Evolutionary conservation across 2,113 vertebrate genomes (phyloP).

Genomic region (Hypanus sabinus): DNA sequence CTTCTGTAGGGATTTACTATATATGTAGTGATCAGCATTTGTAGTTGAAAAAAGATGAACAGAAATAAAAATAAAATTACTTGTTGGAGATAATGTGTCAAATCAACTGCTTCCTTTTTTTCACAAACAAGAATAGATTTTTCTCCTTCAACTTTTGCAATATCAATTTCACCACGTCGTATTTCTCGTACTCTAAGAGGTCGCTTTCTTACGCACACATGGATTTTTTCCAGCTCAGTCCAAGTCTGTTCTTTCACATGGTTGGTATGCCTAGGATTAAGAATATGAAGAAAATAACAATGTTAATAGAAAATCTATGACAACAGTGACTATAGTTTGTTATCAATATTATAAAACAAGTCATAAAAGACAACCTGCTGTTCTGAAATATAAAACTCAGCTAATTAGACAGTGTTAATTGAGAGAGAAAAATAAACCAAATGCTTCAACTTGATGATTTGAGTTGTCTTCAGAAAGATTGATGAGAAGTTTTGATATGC

Average conservation of each 20-base stretch:
- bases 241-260: slow-evolving; percentile 55
- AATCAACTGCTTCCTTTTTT: slow-evolving; percentile 80
- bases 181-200: slow-evolving; percentile 64
- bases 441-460: too few species aligned
- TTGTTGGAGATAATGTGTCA: slow-evolving; percentile 78
- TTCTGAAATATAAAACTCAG: too few species aligned
- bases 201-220: slow-evolving; percentile 81
- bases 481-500: too few species aligned
- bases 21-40: neutral
- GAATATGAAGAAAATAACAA: neutral
- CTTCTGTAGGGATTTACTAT: neutral
- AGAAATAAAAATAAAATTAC: slow-evolving; percentile 48
- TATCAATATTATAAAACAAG: too few species aligned
- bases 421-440: too few species aligned
- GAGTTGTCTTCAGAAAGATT: too few species aligned
- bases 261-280: slow-evolving; percentile 47
- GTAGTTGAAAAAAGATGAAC: neutral
- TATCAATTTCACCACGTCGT: slow-evolving; percentile 66
- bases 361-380: too few species aligned
- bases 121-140: slow-evolving; percentile 73
- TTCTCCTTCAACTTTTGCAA: slow-evolving; percentile 64
- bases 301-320: neutral
- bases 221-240: slow-evolving; percentile 67
- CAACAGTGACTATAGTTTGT: neutral
- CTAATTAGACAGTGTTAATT: too few species aligned